These are phyloP conservation scores for Coecobrya sp. DNA, from an alignment of 2,888 invertebrate genomes.

Conservation along the genomic window DNA sequence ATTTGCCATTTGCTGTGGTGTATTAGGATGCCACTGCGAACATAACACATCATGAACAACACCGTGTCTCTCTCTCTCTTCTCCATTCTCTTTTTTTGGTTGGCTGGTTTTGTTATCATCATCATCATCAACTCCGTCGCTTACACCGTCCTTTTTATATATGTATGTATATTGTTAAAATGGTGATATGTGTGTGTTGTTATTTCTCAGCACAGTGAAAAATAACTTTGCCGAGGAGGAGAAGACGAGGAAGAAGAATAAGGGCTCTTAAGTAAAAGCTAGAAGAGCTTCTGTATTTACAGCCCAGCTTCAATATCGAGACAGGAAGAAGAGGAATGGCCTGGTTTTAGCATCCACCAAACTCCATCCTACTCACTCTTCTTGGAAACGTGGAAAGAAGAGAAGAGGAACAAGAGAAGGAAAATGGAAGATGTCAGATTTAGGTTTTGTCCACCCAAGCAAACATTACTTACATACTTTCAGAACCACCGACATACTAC, in stretches of 20 bases:
- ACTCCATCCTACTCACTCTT: constrained; percentile 41
- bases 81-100: constrained; percentile 23
- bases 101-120: constrained; percentile 35
- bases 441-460: constrained; percentile 76
- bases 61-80: constrained; percentile 39
- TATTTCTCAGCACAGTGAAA: constrained; percentile 29
- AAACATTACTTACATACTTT: constrained; percentile 67
- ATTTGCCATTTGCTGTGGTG: constrained; percentile 6
- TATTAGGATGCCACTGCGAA: neutral
- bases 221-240: neutral
- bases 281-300: constrained; percentile 50
- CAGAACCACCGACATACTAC: neutral
- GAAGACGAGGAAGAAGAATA: constrained; percentile 4
- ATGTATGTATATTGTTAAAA: neutral
- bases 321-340: constrained; percentile 73
- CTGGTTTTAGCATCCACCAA: constrained; percentile 52
- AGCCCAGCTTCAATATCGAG: constrained; percentile 59
- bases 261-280: constrained; percentile 44
- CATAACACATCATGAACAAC: constrained; percentile 35
- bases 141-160: neutral
- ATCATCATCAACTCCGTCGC: constrained; percentile 4
- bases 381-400: neutral
- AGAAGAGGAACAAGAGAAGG: constrained; percentile 12
- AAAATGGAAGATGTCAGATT: constrained; percentile 77
- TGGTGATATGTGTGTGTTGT: constrained; percentile 20